A percentile compares a stretch with the other conserved stretches of the same genome.
Conservation (phyloP, 2,113 vertebrate species). For the Melanerpes formicivorus region DNA sequence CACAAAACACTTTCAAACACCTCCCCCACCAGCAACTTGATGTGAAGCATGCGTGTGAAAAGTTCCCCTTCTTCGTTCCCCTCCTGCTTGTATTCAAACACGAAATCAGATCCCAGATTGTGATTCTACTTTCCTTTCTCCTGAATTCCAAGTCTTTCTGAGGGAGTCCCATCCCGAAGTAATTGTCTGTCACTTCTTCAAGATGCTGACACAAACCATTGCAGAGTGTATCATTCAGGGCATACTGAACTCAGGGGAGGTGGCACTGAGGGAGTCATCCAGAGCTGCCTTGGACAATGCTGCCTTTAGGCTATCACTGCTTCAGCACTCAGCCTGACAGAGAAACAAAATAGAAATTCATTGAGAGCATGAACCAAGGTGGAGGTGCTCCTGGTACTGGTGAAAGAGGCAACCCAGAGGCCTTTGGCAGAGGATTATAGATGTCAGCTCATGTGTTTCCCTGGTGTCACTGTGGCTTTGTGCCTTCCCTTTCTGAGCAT, state of each 20-base stretch:
- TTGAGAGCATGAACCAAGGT: neutral
- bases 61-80: neutral
- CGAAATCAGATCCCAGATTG: neutral
- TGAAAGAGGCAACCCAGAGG: neutral
- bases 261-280: neutral
- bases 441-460: neutral
- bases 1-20: neutral
- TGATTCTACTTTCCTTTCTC: neutral
- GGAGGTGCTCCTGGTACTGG: neutral
- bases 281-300: neutral
- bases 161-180: neutral
- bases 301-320: neutral
- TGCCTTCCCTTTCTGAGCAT: neutral
- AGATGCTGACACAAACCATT: rapidly evolving
- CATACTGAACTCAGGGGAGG: neutral
- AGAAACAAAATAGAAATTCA: conserved; percentile 2
- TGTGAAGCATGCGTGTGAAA: neutral
- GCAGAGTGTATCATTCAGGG: rapidly evolving
- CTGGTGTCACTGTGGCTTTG: neutral
- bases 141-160: neutral
- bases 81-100: neutral
- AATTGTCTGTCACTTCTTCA: neutral
- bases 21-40: rapidly evolving
- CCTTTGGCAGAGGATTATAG: neutral
- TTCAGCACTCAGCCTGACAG: neutral